Conservation (phyloP, 2,113 vertebrate genomes). For the Callorhinus ursinus region DNA sequence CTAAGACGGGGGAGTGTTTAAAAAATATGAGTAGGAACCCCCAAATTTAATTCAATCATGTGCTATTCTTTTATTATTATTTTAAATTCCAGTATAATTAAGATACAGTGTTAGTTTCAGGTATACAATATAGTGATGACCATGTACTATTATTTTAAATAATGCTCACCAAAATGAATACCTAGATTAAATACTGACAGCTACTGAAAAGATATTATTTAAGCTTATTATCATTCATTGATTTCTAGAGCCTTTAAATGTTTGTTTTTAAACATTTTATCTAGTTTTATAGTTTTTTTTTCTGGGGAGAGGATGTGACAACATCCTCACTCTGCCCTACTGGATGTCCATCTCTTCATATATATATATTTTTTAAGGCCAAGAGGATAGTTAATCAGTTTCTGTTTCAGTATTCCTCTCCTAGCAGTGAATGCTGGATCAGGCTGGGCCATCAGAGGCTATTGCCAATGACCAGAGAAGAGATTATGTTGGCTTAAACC, state of each 20-base stretch:
- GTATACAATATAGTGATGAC: background rate
- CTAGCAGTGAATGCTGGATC: background rate
- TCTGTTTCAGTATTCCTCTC: background rate
- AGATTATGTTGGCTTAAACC: rapidly evolving
- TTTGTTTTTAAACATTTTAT: background rate
- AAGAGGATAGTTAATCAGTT: background rate
- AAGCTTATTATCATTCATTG: background rate
- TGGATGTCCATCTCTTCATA: background rate
- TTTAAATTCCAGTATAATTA: background rate
- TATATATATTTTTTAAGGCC: background rate
- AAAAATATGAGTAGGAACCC: background rate
- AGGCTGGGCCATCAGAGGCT: no score
- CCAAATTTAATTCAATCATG: background rate
- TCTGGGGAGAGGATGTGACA: background rate
- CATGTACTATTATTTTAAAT: background rate
- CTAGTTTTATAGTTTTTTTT: background rate
- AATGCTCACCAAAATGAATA: background rate
- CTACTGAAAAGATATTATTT: background rate
- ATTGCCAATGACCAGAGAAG: background rate
- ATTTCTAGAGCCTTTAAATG: background rate
- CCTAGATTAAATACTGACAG: background rate
- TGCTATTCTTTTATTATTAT: background rate
- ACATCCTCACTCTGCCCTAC: background rate
- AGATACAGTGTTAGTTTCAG: background rate
- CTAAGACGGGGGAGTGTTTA: background rate